phyloP scores from a whole-genome alignment of 2,113 vertebrate genomes.

The Otus sunia region DNA sequence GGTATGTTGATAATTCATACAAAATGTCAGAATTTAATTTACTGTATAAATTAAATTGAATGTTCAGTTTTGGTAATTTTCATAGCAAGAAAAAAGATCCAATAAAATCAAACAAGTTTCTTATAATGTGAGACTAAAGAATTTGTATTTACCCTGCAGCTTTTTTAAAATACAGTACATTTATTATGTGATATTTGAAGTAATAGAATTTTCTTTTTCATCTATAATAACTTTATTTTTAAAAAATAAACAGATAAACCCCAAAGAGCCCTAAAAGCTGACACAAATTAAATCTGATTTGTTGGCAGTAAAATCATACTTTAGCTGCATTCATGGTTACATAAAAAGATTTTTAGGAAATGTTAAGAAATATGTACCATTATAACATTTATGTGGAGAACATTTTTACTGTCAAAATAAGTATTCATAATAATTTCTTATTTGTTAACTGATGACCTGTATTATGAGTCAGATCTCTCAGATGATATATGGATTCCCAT shows the following conservation, averaged over 20 bases:
- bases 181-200: not conserved
- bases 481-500: not conserved
- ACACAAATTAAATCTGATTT: not conserved
- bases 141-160: not conserved
- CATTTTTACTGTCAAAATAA: not conserved
- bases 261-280: not conserved
- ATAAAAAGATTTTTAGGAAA: not conserved
- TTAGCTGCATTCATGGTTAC: not conserved
- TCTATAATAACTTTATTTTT: not conserved
- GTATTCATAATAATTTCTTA: not conserved
- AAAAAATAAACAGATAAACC: not conserved
- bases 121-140: not conserved
- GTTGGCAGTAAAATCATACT: not conserved
- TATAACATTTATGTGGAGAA: not conserved
- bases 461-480: not conserved
- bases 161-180: not conserved
- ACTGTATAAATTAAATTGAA: conserved; percentile 6
- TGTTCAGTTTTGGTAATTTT: conserved; percentile 20
- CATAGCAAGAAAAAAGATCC: not conserved
- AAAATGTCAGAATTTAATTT: conserved; percentile 7
- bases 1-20: not conserved
- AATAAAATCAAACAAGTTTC: not conserved
- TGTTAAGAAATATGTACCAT: not conserved
- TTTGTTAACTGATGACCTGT: not conserved
- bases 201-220: not conserved